Conservation (phyloP, 2,113 vertebrate genomes). For the Scophthalmus maximus region DNA sequence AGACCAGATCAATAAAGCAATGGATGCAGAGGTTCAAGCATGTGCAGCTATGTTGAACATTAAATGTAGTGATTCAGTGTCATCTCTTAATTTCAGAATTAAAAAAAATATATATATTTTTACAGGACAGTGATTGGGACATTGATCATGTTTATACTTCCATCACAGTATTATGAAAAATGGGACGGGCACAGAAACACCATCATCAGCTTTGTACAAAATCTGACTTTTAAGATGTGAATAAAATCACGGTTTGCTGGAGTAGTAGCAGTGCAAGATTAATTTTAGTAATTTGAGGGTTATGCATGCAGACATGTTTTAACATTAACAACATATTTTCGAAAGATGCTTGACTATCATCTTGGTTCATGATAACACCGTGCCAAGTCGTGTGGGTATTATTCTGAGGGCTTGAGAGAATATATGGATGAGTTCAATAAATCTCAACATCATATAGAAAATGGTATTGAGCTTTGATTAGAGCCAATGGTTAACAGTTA, state of each 20-base stretch:
- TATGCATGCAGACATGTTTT: neutral
- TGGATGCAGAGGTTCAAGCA: conserved; percentile 54
- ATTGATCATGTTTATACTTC: neutral
- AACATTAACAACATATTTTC: neutral
- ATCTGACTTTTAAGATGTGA: conserved; percentile 1
- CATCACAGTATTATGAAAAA: conserved; percentile 15
- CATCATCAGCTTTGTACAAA: neutral
- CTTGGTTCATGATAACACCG: neutral
- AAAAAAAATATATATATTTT: neutral
- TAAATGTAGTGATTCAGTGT: conserved; percentile 6
- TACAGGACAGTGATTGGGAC: neutral
- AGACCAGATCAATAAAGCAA: conserved; percentile 52
- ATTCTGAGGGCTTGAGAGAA: neutral
- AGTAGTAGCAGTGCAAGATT: neutral
- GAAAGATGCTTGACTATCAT: neutral
- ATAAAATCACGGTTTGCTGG: neutral
- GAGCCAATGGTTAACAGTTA: neutral
- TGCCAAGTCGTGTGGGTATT: neutral
- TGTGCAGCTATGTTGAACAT: conserved; percentile 36
- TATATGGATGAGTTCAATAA: neutral
- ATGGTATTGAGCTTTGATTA: neutral
- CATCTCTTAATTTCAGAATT: neutral
- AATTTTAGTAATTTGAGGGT: no score
- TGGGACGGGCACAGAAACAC: neutral
- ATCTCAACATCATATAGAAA: neutral